Conservation (phyloP, 2,888 invertebrate species). For the Eutolmus rufibarbis region DNA sequence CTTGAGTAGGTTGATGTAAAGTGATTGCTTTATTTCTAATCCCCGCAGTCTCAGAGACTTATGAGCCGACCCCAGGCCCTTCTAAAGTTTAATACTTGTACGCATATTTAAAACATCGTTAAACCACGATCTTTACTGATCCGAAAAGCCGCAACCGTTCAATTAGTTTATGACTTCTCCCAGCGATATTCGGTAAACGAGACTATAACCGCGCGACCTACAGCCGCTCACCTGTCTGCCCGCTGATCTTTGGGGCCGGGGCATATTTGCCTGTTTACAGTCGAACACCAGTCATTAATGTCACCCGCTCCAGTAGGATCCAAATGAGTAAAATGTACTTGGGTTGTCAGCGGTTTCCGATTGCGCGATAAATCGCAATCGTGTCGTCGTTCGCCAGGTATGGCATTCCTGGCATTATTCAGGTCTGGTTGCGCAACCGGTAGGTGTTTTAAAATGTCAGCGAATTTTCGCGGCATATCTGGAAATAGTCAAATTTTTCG, state of each 20-base stretch:
- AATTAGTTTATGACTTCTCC: neutral
- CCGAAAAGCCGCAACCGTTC: neutral
- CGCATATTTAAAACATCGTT: neutral
- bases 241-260: neutral
- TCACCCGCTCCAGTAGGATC: neutral
- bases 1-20: too few relatives aligned
- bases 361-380: slow-evolving; percentile 11
- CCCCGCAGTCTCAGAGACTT: neutral
- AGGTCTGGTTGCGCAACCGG: slow-evolving; percentile 4
- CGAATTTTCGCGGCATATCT: neutral
- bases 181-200: neutral
- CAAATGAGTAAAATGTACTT: slow-evolving; percentile 14
- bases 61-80: neutral
- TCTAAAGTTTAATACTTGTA: neutral
- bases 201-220: neutral
- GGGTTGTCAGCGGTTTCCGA: slow-evolving; percentile 4
- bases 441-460: slow-evolving; percentile 13
- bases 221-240: neutral
- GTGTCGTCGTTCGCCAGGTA: neutral
- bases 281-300: neutral
- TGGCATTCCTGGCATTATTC: neutral
- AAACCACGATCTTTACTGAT: neutral
- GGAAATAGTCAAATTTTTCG: slow-evolving; percentile 4
- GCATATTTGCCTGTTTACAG: neutral
- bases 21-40: too few relatives aligned